Evolutionary conservation across 2,888 invertebrate species (phyloP).

Genomic region (Pachymerium ferrugineum): DNA sequence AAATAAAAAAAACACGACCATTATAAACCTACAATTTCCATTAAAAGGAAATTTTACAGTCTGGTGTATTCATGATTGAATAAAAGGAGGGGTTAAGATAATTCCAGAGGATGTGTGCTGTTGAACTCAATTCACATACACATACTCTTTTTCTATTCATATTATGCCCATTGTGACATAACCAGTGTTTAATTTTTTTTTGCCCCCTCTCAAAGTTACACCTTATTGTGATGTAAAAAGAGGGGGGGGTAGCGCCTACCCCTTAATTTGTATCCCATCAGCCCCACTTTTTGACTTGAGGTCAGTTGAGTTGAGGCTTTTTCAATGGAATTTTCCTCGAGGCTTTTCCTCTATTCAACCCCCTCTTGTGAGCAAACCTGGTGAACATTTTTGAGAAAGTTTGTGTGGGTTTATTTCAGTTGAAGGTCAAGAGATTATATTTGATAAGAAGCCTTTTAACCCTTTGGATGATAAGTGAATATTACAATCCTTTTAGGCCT

Average conservation of each 20-base stretch:
- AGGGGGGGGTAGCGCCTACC: not conserved
- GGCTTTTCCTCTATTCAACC: not conserved
- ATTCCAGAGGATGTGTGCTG: not conserved
- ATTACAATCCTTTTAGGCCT: no score
- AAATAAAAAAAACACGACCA: not conserved
- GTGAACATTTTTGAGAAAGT: not conserved
- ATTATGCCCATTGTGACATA: no score
- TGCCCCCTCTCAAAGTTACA: not conserved
- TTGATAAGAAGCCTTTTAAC: no score
- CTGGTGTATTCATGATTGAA: no score
- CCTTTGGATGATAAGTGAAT: no score
- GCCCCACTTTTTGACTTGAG: conserved; percentile 24
- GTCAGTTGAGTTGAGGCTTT: conserved; percentile 12
- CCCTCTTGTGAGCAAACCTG: not conserved
- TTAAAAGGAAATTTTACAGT: no score
- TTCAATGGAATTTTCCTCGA: not conserved
- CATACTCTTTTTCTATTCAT: no score
- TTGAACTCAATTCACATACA: no score
- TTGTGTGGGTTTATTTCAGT: not conserved
- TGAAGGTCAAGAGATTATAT: not conserved
- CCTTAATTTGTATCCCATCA: conserved; percentile 24
- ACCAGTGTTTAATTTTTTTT: not conserved
- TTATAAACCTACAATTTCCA: not conserved
- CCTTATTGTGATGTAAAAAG: not conserved
- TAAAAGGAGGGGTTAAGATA: not conserved